Conservation (phyloP, 2,888 invertebrate species). For the Alcis repandata region DNA sequence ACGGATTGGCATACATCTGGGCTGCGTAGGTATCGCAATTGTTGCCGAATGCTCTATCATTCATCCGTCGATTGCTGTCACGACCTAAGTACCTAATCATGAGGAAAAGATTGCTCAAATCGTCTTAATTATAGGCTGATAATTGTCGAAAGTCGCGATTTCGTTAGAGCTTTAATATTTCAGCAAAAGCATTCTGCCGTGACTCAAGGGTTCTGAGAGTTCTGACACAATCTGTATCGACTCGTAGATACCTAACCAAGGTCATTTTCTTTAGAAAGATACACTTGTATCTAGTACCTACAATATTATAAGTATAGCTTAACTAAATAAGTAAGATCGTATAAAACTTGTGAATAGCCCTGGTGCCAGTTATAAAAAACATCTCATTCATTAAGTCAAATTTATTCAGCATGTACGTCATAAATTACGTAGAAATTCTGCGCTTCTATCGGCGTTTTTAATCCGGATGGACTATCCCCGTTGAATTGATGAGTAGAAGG, state of each 20-base stretch:
- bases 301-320: no score
- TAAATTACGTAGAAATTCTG: constrained; percentile 2
- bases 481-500: constrained; percentile 51
- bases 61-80: constrained; percentile 42
- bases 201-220: neutral
- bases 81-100: constrained; percentile 39
- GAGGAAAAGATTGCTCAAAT: constrained; percentile 40
- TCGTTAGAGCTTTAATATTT: constrained; percentile 11
- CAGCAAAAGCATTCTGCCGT: neutral
- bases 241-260: neutral
- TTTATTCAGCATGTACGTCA: neutral
- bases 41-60: constrained; percentile 43
- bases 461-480: constrained; percentile 19
- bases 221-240: neutral
- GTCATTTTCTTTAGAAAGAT: no score
- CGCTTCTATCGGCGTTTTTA: neutral
- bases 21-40: constrained; percentile 39
- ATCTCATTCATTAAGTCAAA: constrained; percentile 1
- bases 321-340: no score
- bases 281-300: no score
- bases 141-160: constrained; percentile 16
- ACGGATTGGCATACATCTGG: constrained; percentile 40
- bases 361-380: no score
- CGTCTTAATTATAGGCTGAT: constrained; percentile 37
- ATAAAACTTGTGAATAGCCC: no score